Evolutionary conservation across 2,113 vertebrate species (phyloP).

Genomic region (Hemibagrus wyckioides): DNA sequence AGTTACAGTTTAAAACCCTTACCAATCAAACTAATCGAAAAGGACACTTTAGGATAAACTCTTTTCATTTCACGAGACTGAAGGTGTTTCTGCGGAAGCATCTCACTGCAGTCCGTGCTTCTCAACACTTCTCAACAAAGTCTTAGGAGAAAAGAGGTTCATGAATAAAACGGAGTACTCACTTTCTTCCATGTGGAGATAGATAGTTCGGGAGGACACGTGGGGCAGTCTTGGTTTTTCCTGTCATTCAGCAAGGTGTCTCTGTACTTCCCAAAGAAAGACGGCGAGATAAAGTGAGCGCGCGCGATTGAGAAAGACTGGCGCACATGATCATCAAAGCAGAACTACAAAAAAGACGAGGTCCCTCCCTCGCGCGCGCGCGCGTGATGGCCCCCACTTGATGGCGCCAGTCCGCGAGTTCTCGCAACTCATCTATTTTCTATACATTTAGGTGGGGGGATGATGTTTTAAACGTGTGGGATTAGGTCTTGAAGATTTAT

Average conservation of each 20-base stretch:
- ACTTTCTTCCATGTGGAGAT: background rate
- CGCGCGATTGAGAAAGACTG: background rate
- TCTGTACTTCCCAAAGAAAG: slow-evolving; percentile 5
- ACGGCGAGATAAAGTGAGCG: background rate
- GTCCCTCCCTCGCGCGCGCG: background rate
- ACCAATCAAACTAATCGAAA: background rate
- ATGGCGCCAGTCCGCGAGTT: background rate
- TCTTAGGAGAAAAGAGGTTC: background rate
- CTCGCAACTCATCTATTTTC: background rate
- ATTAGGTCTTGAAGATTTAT: too few relatives aligned
- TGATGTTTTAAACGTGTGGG: background rate
- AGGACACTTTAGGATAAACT: background rate
- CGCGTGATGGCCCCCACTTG: background rate
- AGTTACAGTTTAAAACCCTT: background rate
- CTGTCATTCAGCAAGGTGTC: background rate
- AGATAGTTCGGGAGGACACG: background rate
- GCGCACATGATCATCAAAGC: background rate
- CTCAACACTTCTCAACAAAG: background rate
- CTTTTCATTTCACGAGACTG: background rate
- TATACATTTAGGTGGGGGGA: background rate
- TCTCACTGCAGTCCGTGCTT: background rate
- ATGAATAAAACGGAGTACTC: background rate
- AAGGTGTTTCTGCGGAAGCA: background rate
- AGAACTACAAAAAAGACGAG: background rate
- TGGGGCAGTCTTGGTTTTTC: background rate